Conservation (phyloP, 2,113 vertebrate species). For the Podarcis muralis region DNA sequence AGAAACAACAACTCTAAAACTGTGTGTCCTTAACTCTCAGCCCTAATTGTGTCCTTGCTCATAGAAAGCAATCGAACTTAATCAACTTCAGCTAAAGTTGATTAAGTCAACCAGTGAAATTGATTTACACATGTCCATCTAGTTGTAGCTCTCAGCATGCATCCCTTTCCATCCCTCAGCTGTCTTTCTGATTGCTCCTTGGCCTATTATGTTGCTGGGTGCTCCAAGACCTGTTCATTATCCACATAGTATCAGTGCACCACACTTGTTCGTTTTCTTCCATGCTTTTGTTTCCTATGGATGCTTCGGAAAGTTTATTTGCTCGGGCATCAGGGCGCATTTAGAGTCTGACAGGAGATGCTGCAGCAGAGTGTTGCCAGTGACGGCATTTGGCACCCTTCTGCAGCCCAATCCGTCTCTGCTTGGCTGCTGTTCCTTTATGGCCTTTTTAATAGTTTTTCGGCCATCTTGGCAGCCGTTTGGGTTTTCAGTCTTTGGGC, state of each 20-base stretch:
- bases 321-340: not conserved
- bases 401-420: not conserved
- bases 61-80: not conserved
- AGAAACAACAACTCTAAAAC: not conserved
- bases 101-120: not conserved
- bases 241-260: not conserved
- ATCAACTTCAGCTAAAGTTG: not conserved
- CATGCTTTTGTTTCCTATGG: not conserved
- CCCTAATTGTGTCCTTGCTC: not conserved
- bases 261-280: not conserved
- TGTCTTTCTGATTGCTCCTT: not conserved
- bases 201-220: not conserved
- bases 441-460: constrained; percentile 1
- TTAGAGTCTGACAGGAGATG: not conserved
- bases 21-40: not conserved
- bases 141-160: not conserved
- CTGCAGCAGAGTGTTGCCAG: not conserved
- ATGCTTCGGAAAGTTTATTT: not conserved
- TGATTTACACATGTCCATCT: not conserved
- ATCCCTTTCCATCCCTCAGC: no score
- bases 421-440: not conserved
- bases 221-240: not conserved
- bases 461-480: not conserved
- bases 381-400: not conserved
- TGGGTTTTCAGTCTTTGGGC: constrained; percentile 1